Conservation (phyloP, 2,888 invertebrate genomes). For the Leucoma salicis region DNA sequence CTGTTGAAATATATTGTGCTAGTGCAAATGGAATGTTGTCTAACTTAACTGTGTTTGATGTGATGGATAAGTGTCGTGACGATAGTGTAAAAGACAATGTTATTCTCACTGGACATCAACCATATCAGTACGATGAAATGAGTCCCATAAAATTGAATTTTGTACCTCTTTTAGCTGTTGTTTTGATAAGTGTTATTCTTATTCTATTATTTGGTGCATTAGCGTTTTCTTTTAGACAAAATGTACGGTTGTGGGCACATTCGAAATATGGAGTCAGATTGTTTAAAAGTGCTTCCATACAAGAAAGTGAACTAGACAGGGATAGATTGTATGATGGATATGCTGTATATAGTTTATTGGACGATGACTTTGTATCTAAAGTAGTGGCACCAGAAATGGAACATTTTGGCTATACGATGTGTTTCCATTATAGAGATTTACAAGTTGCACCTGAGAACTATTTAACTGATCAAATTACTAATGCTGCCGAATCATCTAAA, state of each 20-base stretch:
- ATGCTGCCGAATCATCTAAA: constrained; percentile 84
- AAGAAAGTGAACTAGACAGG: constrained; percentile 81
- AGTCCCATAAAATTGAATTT: constrained; percentile 85
- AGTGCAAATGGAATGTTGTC: constrained; percentile 72
- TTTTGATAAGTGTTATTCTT: constrained; percentile 87
- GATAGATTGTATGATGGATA: constrained; percentile 93
- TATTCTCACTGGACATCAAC: constrained; percentile 80
- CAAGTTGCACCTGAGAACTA: constrained; percentile 84
- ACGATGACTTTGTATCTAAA: constrained; percentile 87
- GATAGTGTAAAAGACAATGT: constrained; percentile 78
- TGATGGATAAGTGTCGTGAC: constrained; percentile 74
- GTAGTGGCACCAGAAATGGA: constrained; percentile 89
- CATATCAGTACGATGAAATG: constrained; percentile 84
- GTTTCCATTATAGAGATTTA: constrained; percentile 86
- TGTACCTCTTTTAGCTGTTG: constrained; percentile 88
- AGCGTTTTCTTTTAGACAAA: constrained; percentile 89
- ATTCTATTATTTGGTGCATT: constrained; percentile 87
- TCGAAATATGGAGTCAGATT: constrained; percentile 90
- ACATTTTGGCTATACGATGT: constrained; percentile 84
- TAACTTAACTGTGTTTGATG: constrained; percentile 73
- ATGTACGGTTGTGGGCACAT: constrained; percentile 90
- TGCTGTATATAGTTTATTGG: constrained; percentile 91
- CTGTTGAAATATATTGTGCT: constrained; percentile 85
- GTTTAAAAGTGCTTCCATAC: constrained; percentile 84
- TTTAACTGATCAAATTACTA: constrained; percentile 83